Base-by-base conservation (phyloP, 2,797 vertebrate species). In the Lagorchestes hirsutus region DNA sequence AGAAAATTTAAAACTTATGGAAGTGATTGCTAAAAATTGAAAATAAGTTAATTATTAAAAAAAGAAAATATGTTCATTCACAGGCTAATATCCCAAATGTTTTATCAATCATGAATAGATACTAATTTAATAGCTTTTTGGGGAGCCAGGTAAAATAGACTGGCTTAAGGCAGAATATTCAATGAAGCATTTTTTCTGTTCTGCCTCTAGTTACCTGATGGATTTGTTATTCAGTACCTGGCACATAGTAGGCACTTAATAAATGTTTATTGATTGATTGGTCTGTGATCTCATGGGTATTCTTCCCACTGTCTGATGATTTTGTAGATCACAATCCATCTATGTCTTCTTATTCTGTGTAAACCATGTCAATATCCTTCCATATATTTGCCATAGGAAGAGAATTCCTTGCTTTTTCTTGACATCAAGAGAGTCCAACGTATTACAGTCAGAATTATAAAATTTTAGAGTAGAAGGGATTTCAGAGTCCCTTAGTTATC, bases 11-110 rank as follows among this genome's bases (percentile, higher is more conserved):
- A 52, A 52, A 52, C 52, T 52, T 52, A 52, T 52, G 52, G 52
- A 52, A 9, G 52, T 52, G 52, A 52, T 52, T 6, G 52, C 6
- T 52, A 52, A 52, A 52, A 52, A 52, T 52, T 52, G 52, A 52
- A 52, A 52, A 6, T 52, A 52, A 52, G 6, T 52, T 52, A 52
- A 52, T 52, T 52, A 52, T 52, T 52, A 52, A 52, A 52, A 52
- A 52, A 52, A 94, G 90, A 96, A 92, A 95, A 94, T 96, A 93
- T 92, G n/a, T 96, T 96, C 92, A 96, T 96, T 96, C 92, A 95
- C 54, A 92, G 97, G 91, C 94, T 91, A 92, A 55, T 95, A 93
- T 87, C 28, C 91, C 59, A 97, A 94, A 95, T 93, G 55, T 59
- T 22, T 93, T 55, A 34, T 31, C 90, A 93, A 93, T 94, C 82